phyloP scores from a whole-genome alignment of 2,888 invertebrate species.

The Drosophila prolongata region DNA sequence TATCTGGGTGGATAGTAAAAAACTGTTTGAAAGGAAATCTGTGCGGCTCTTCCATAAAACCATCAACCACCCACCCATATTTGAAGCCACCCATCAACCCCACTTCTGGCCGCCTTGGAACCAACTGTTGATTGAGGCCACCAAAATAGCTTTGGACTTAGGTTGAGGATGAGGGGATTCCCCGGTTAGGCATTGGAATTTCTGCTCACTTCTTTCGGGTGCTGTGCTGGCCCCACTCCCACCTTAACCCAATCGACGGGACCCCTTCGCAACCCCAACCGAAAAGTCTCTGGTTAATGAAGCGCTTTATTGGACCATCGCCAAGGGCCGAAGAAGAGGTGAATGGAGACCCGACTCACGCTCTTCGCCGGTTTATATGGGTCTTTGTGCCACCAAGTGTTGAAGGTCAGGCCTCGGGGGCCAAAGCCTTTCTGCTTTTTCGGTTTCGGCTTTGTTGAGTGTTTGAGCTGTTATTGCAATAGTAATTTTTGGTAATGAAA shows the following conservation, averaged over 20 bases:
- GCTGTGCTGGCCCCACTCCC: background rate
- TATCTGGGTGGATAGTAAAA: slow-evolving; percentile 2
- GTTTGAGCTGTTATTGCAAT: slow-evolving; percentile 39
- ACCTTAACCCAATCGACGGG: background rate
- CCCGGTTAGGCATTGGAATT: slow-evolving; percentile 14
- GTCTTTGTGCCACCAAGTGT: slow-evolving; percentile 14
- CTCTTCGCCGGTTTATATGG: slow-evolving; percentile 6
- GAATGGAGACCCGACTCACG: slow-evolving; percentile 35
- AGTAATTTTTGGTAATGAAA: slow-evolving; percentile 40
- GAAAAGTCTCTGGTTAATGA: slow-evolving; percentile 54
- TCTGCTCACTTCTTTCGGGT: slow-evolving; percentile 4
- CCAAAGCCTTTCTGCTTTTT: slow-evolving; percentile 16
- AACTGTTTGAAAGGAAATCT: slow-evolving; percentile 9
- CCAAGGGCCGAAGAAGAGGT: slow-evolving; percentile 53
- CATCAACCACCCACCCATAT: background rate
- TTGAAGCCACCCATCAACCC: slow-evolving; percentile 1
- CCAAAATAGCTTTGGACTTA: slow-evolving; percentile 20
- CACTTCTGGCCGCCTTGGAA: background rate
- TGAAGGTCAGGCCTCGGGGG: slow-evolving; percentile 47
- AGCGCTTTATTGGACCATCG: slow-evolving; percentile 61
- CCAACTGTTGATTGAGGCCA: slow-evolving; percentile 55
- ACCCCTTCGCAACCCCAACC: background rate
- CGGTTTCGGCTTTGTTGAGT: slow-evolving; percentile 25
- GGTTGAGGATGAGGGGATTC: slow-evolving; percentile 32
- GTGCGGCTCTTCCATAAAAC: background rate